These are phyloP conservation scores for Calcarius lapponicus DNA, from an alignment of 2,797 vertebrate genomes.

Conservation along the genomic window DNA sequence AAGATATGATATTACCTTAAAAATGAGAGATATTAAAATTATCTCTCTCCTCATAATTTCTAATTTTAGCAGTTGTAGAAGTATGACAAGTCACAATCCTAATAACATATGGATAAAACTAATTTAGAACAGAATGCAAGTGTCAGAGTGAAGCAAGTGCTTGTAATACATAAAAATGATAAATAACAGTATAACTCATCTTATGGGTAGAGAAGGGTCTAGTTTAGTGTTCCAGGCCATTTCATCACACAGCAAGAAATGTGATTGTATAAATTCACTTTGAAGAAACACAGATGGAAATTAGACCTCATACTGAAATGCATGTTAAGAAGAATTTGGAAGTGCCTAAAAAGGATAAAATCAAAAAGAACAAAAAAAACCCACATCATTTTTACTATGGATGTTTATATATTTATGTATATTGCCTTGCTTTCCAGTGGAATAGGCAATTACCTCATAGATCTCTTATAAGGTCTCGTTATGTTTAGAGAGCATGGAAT, in stretches of 20 bases:
- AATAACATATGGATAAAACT: not conserved
- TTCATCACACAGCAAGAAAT: not conserved
- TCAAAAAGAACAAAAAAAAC: not conserved
- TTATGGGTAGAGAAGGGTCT: not conserved
- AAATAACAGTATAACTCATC: not conserved
- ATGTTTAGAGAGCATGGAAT: not conserved
- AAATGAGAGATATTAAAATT: not conserved
- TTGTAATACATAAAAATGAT: not conserved
- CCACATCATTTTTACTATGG: not conserved
- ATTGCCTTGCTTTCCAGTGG: not conserved
- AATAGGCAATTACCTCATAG: not conserved
- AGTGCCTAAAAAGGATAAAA: not conserved
- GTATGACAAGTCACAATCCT: not conserved
- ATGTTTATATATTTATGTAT: not conserved
- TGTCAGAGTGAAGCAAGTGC: not conserved
- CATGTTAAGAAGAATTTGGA: not conserved
- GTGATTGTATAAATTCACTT: not conserved
- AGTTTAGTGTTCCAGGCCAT: not conserved
- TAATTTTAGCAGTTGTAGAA: not conserved
- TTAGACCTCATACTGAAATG: not conserved
- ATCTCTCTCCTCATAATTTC: not conserved
- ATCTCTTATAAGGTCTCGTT: not conserved
- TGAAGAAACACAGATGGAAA: constrained; percentile 5
- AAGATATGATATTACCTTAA: not conserved
- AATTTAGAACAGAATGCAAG: not conserved